Evolutionary conservation across 2,797 vertebrate genomes (phyloP).

Genomic region (Pteronotus mesoamericanus): DNA sequence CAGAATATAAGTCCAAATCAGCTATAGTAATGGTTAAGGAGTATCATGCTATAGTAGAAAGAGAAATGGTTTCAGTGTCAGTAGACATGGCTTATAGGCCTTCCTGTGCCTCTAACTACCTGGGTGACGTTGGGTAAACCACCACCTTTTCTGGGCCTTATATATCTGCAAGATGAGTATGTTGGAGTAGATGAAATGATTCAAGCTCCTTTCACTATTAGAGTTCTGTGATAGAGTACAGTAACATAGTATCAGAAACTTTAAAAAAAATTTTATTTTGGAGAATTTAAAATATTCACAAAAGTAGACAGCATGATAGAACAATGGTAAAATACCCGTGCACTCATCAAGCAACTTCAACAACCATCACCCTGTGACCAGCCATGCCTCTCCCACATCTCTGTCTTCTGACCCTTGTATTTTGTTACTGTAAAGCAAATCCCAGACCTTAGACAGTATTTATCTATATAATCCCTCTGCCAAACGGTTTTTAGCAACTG

Average conservation of each 20-base stretch:
- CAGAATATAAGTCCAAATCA: background rate
- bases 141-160: background rate
- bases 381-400: background rate
- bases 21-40: background rate
- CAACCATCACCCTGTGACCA: background rate
- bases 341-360: background rate
- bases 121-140: background rate
- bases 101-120: background rate
- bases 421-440: background rate
- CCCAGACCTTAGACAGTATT: background rate
- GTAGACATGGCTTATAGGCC: too few species aligned
- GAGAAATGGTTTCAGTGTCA: background rate
- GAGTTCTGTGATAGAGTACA: background rate
- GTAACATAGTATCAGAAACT: background rate
- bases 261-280: background rate
- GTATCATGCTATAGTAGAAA: background rate
- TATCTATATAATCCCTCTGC: background rate
- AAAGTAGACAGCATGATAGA: background rate
- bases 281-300: conserved; percentile 1
- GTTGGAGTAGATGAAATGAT: background rate
- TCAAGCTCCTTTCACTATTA: background rate
- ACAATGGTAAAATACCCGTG: background rate
- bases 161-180: background rate
- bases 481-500: background rate
- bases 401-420: background rate